phyloP scores from a whole-genome alignment of 1,140 invertebrate genomes.

The Diabrotica virgifera region DNA sequence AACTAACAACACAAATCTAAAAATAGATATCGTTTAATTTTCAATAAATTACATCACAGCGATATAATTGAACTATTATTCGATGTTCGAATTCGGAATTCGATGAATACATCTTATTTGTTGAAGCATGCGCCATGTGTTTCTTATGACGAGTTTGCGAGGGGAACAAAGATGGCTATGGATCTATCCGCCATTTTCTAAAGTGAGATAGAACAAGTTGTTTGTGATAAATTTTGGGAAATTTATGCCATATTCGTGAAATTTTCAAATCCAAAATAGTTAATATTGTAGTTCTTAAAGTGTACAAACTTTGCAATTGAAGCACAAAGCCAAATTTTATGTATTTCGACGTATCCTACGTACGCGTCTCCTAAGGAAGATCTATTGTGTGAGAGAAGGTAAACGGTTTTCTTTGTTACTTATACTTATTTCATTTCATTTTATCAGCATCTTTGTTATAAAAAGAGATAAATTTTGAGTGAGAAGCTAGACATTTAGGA shows the following conservation, averaged over 20 bases:
- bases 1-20: neutral
- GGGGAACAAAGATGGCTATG: conserved; percentile 50
- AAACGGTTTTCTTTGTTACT: conserved; percentile 48
- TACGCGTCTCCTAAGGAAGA: conserved; percentile 31
- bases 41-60: neutral
- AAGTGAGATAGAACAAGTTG: conserved; percentile 48
- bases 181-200: conserved; percentile 49
- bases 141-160: conserved; percentile 19
- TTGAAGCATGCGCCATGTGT: conserved; percentile 15
- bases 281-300: neutral
- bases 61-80: neutral
- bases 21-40: neutral
- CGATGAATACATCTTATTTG: conserved; percentile 8
- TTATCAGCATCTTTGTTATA: conserved; percentile 48
- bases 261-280: conserved; percentile 24
- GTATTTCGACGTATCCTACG: conserved; percentile 15
- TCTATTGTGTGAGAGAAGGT: conserved; percentile 39
- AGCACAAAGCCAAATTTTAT: neutral
- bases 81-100: conserved; percentile 9
- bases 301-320: neutral
- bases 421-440: conserved; percentile 49
- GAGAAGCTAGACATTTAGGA: conserved; percentile 27
- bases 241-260: conserved; percentile 26
- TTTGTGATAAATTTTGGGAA: conserved; percentile 39
- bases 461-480: conserved; percentile 46